Conservation (phyloP, 2,797 vertebrate species). For the Danio tinwini region DNA sequence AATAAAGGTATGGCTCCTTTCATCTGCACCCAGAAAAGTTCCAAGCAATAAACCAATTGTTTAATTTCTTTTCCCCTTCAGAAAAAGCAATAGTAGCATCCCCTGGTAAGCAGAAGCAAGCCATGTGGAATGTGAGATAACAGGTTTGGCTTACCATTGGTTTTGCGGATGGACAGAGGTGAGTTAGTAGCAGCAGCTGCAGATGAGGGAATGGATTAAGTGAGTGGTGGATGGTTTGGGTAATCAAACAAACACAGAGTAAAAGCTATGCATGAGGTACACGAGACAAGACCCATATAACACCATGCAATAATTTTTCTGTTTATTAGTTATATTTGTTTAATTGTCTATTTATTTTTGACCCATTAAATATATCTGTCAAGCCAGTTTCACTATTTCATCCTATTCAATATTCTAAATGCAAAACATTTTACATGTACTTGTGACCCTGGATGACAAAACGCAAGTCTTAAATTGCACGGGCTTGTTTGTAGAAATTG, state of each 20-base stretch:
- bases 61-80: not conserved
- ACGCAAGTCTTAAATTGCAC: too few relatives aligned
- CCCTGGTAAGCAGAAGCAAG: slow-evolving; percentile 36
- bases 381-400: not conserved
- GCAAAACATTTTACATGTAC: not conserved
- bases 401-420: not conserved
- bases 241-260: slow-evolving; percentile 32
- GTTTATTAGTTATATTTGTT: not conserved
- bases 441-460: too few relatives aligned
- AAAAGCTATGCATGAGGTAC: slow-evolving; percentile 18
- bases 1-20: not conserved
- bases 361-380: not conserved
- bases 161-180: slow-evolving; percentile 30
- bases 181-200: slow-evolving; percentile 48
- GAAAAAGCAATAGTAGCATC: slow-evolving; percentile 33
- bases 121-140: slow-evolving; percentile 28
- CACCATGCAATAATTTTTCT: not conserved
- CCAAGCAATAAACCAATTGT: not conserved
- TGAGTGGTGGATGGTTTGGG: slow-evolving; percentile 39
- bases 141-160: slow-evolving; percentile 52
- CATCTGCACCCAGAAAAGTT: not conserved
- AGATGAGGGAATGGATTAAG: slow-evolving; percentile 49
- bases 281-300: not conserved
- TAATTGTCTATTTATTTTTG: not conserved
- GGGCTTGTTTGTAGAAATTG: too few relatives aligned